Evolutionary conservation across 2,888 invertebrate species (phyloP), one percentile per base, ranked within the genome.

Genomic region (Anthrax anthrax): DNA sequence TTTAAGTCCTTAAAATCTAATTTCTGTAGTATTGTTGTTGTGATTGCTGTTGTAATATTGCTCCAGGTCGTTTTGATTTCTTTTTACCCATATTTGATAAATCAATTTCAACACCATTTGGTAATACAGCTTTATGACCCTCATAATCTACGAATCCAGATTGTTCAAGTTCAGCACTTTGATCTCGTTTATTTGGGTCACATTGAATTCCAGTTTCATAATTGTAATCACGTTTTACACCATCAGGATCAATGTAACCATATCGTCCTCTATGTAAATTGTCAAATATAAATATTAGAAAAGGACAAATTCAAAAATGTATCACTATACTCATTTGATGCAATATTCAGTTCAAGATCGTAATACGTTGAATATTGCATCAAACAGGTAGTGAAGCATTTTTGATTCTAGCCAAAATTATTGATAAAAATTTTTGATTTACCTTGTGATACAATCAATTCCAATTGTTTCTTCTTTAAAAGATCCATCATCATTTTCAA

Each of bases 381-480:
- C n/a, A n/a, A n/a, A n/a, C n/a, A n/a, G n/a, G n/a, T n/a, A n/a
- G n/a, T n/a, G n/a, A n/a, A n/a, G n/a, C n/a, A n/a, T n/a, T n/a
- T 6, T 23, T 23, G 8, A 4, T 41, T 5, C 16, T 29, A 27
- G 13, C 13, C 16, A 32, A 18, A 32, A 29, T 29, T 42, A 46
- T 9, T 12, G 34, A 29, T 29, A 29, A 34, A 14, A 14, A 14
- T 34, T 18, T 18, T 18, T 16, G 14, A 59, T 61, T 59, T 46
- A 68, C 69, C 72, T 69, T 19, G 82, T 82, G 49, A 83, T 65
- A 58, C 84, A 84, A 63, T 88, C 84, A 13, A 76, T 71, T 39
- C 88, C 88, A 55, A 87, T 83, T 10, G 78, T 75, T 70, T 88
- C 87, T 62, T 88, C 87, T 61, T 88, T 88, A 66, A 83, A 88